Evolutionary conservation across 2,797 vertebrate genomes (phyloP).

Genomic region (Scarus forsteni): DNA sequence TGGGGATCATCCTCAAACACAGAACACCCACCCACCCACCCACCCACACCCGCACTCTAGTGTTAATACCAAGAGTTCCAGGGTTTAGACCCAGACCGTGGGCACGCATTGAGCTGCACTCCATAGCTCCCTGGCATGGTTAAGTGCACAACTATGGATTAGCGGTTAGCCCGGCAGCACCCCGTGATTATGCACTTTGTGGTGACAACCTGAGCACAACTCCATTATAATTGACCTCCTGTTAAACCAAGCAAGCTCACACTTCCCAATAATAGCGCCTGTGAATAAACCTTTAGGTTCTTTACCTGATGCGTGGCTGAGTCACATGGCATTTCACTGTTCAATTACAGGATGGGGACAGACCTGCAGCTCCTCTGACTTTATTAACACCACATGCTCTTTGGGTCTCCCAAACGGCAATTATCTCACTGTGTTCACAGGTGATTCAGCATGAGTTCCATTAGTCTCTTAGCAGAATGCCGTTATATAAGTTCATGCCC

Average conservation of each 20-base stretch:
- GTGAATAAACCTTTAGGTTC: slow-evolving; percentile 71
- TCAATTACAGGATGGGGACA: slow-evolving; percentile 69
- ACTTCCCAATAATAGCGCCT: slow-evolving; percentile 56
- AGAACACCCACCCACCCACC: slow-evolving; percentile 28
- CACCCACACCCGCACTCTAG: slow-evolving; percentile 14
- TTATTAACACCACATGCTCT: slow-evolving; percentile 75
- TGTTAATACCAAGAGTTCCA: slow-evolving; percentile 33
- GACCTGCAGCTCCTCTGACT: slow-evolving; percentile 61
- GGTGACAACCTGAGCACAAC: slow-evolving; percentile 72
- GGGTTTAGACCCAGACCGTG: slow-evolving; percentile 46
- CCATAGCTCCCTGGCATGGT: slow-evolving; percentile 61
- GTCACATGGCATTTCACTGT: slow-evolving; percentile 70
- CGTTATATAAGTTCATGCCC: slow-evolving; percentile 59
- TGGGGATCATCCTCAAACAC: slow-evolving; percentile 19
- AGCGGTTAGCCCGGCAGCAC: slow-evolving; percentile 68
- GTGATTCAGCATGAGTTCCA: slow-evolving; percentile 75
- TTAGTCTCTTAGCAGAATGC: slow-evolving; percentile 68
- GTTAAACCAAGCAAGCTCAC: slow-evolving; percentile 70
- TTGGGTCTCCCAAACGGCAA: slow-evolving; percentile 70
- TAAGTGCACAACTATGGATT: slow-evolving; percentile 77
- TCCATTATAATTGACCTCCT: slow-evolving; percentile 75
- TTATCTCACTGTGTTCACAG: slow-evolving; percentile 77
- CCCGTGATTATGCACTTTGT: slow-evolving; percentile 72
- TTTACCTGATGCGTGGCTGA: slow-evolving; percentile 65
- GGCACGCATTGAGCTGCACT: slow-evolving; percentile 52